These are phyloP conservation scores for Notarius lentiginosus DNA, from an alignment of 2,113 vertebrate genomes.

Conservation along the genomic window DNA sequence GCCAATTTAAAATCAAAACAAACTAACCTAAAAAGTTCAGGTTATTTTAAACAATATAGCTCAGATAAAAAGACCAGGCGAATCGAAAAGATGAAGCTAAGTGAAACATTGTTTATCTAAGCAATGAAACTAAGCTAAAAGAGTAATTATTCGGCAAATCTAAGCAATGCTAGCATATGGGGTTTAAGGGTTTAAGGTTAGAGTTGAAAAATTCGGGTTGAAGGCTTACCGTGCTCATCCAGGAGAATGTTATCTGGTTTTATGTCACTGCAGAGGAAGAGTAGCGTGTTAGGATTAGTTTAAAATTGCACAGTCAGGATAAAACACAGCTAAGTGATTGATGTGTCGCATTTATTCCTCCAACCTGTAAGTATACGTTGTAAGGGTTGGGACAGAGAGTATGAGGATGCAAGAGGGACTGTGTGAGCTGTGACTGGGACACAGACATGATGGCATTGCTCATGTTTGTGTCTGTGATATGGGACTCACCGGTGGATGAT, in stretches of 20 bases:
- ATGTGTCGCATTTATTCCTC: background rate
- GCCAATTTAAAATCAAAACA: background rate
- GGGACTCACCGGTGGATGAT: conserved; percentile 75
- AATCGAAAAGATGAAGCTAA: background rate
- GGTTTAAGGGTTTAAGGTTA: background rate
- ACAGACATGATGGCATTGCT: background rate
- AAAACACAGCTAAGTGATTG: background rate
- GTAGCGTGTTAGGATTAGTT: conserved; percentile 47
- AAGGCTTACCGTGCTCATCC: conserved; percentile 88
- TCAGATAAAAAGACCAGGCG: background rate
- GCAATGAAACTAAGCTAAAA: background rate
- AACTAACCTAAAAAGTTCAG: background rate
- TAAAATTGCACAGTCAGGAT: background rate
- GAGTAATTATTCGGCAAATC: background rate
- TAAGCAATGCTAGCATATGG: background rate
- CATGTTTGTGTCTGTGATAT: background rate
- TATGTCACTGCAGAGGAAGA: conserved; percentile 78
- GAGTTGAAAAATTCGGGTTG: background rate
- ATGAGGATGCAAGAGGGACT: background rate
- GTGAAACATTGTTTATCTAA: background rate
- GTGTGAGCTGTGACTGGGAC: background rate
- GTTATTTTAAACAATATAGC: background rate
- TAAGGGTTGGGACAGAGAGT: background rate
- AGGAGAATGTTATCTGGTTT: conserved; percentile 97
- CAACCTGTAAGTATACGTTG: background rate